A percentile compares a stretch with the other conserved stretches of the same genome.
These are phyloP conservation scores for Xenus cinereus DNA, from an alignment of 2,113 vertebrate genomes.

Conservation along the genomic window DNA sequence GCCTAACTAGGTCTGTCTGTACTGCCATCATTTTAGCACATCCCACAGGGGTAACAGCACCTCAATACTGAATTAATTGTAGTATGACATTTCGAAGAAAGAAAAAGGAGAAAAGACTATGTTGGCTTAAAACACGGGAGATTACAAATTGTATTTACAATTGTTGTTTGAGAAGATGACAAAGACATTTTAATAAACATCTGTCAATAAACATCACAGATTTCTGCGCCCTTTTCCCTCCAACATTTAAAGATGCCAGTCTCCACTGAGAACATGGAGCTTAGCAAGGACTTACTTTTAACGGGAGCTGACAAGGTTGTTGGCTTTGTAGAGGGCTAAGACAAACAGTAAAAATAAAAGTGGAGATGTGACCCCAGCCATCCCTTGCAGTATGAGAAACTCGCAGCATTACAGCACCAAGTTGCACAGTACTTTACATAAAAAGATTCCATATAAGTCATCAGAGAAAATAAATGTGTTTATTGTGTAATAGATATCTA, in stretches of 20 bases:
- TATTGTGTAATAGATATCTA: neutral
- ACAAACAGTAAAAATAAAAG: neutral
- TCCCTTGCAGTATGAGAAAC: neutral
- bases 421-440: neutral
- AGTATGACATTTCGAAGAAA: neutral
- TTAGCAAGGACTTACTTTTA: neutral
- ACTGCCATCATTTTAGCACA: constrained; percentile 31
- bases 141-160: neutral
- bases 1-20: constrained; percentile 11
- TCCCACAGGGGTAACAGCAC: neutral
- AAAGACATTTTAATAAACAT: neutral
- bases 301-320: neutral
- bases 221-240: neutral
- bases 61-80: constrained; percentile 1
- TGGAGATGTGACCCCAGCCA: neutral
- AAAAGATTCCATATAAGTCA: neutral
- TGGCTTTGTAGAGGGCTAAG: neutral
- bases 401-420: neutral
- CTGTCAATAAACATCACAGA: neutral
- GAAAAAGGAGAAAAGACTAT: neutral
- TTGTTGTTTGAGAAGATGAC: neutral
- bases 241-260: neutral
- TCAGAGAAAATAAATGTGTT: neutral
- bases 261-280: neutral
- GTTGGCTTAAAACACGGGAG: neutral